Percentiles rank a stretch among this genome's conserved stretches.
These are phyloP conservation scores for Diabrotica balteata DNA, from an alignment of 2,888 invertebrate genomes.

Conservation along the genomic window DNA sequence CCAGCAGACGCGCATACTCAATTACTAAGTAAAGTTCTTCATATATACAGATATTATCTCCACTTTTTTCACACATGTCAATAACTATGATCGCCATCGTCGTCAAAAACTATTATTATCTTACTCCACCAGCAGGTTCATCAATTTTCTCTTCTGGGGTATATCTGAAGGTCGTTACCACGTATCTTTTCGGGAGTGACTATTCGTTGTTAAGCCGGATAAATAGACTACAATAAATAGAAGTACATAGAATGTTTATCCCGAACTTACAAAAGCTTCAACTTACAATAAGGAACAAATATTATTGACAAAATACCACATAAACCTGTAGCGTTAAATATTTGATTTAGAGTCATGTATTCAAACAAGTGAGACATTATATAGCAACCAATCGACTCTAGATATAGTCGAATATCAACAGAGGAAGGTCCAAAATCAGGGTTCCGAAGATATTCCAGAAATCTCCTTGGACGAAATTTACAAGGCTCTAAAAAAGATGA, in stretches of 20 bases:
- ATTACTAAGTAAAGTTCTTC: constrained; percentile 13
- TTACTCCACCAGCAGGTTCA: neutral
- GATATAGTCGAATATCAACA: too few species aligned
- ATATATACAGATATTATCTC: constrained; percentile 11
- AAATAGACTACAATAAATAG: too few species aligned
- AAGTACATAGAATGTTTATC: neutral
- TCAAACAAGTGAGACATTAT: too few species aligned
- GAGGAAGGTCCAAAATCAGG: too few species aligned
- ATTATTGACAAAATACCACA: too few species aligned
- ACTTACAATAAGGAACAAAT: neutral
- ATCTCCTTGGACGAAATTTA: too few species aligned
- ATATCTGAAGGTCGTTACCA: constrained; percentile 45
- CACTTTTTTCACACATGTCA: constrained; percentile 19
- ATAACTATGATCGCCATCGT: constrained; percentile 12
- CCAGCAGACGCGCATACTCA: constrained; percentile 16
- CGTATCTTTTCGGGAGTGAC: constrained; percentile 27
- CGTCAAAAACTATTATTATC: constrained; percentile 23
- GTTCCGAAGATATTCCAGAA: too few species aligned
- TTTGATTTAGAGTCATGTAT: too few species aligned
- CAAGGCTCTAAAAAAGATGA: too few species aligned
- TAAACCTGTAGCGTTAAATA: neutral
- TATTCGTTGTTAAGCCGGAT: constrained; percentile 1
- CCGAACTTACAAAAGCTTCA: neutral
- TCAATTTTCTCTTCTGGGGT: constrained; percentile 21
- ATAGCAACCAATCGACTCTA: too few species aligned